Evolutionary conservation across 2,113 vertebrate species (phyloP).

Genomic region (Ptyas mucosa): DNA sequence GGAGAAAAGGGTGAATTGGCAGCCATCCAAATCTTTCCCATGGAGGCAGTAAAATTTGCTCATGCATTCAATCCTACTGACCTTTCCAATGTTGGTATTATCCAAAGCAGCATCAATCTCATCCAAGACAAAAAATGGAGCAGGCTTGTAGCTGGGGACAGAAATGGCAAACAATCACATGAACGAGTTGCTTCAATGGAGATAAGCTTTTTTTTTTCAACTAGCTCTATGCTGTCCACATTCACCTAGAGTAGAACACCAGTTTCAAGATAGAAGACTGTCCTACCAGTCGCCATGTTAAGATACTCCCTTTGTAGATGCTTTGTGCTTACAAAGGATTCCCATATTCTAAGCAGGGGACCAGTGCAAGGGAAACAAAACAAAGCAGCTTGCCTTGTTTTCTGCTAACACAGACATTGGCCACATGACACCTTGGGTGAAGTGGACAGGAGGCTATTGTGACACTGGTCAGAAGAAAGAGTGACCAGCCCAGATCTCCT

Average conservation of each 20-base stretch:
- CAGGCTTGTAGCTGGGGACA: slow-evolving; percentile 82
- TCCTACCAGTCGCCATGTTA: neutral
- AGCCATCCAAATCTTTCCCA: too few relatives aligned
- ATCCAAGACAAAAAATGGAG: slow-evolving; percentile 91
- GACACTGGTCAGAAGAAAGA: neutral
- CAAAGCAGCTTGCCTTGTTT: neutral
- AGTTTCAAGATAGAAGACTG: neutral
- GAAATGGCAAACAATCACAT: neutral
- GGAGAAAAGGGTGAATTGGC: neutral
- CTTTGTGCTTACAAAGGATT: neutral
- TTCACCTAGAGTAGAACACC: neutral
- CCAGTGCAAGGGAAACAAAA: neutral
- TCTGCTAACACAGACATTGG: neutral
- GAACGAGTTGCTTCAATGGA: neutral
- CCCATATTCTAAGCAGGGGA: neutral
- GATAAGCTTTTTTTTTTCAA: neutral
- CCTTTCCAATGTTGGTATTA: slow-evolving; percentile 91
- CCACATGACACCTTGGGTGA: neutral
- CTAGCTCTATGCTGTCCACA: neutral
- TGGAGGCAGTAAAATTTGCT: too few relatives aligned
- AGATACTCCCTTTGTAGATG: neutral
- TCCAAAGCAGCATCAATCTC: slow-evolving; percentile 95
- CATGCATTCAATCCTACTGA: slow-evolving; percentile 46
- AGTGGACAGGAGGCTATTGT: neutral
- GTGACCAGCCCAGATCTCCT: neutral